These are phyloP conservation scores for Embidobia sp. DNA, from an alignment of 2,888 invertebrate genomes.

Conservation along the genomic window DNA sequence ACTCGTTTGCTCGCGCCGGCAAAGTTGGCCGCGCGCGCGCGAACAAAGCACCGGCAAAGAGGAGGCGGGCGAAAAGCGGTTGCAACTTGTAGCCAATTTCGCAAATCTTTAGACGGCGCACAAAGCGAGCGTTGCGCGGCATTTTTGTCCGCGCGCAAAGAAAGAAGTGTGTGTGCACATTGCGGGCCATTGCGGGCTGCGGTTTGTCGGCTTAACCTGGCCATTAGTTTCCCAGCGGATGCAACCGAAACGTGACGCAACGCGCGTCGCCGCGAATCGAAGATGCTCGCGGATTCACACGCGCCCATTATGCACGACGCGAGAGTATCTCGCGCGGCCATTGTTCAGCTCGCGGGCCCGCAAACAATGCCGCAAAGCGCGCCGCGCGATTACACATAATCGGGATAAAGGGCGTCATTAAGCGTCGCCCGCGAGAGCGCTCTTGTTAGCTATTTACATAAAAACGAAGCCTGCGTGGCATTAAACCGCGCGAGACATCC, in stretches of 20 bases:
- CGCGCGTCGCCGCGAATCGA: conserved; percentile 26
- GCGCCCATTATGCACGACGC: conserved; percentile 12
- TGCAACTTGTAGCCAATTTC: conserved; percentile 34
- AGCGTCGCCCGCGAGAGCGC: conserved; percentile 52
- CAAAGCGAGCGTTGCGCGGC: conserved; percentile 4
- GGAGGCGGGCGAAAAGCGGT: too few relatives aligned
- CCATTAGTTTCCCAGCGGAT: conserved; percentile 44
- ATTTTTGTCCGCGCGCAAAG: conserved; percentile 2
- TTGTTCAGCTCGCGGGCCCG: conserved; percentile 15
- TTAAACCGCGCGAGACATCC: conserved; percentile 42
- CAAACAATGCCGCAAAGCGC: conserved; percentile 37
- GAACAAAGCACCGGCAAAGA: conserved; percentile 11
- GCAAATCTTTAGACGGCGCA: conserved; percentile 12
- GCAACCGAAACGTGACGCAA: conserved; percentile 37
- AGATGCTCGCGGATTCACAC: conserved; percentile 39
- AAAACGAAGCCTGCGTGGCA: conserved; percentile 50
- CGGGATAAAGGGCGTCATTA: conserved; percentile 60
- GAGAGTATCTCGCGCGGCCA: conserved; percentile 22
- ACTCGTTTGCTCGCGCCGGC: not conserved
- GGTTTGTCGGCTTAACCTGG: conserved; percentile 50
- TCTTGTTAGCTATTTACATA: conserved; percentile 55
- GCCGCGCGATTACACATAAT: conserved; percentile 46
- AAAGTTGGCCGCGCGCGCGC: not conserved
- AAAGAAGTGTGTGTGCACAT: too few relatives aligned
- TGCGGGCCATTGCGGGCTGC: too few relatives aligned